Evolutionary conservation across 1,140 invertebrate species (phyloP), one percentile per base, ranked within the genome.

Genomic region (Tetragonula clypearis): DNA sequence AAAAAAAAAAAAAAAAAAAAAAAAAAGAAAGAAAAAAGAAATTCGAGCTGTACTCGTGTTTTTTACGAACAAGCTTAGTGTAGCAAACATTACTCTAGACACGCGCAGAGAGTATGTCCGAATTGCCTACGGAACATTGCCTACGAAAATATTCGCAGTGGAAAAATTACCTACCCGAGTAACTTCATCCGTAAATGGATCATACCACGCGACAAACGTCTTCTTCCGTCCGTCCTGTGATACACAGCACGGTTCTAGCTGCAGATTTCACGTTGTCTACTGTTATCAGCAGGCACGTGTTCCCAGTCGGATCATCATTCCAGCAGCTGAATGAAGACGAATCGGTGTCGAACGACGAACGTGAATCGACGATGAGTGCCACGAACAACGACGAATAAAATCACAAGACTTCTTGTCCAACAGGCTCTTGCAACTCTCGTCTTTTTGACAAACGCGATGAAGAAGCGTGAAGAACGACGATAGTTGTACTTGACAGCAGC

Each of bases 281-380:
- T 41, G 56, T 6, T 14, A 41, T 73, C n/a, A 71, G 19, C 35
- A 73, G 26, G 30, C 73, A 77, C 75, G 76, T 79, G 77, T 79
- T n/a, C 26, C 68, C 49, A 30, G 19, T 14, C 9, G 26, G 5
- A 17, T 26, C 82, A 71, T 84, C 56, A 26, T 72, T 15, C 26
- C 26, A 21, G n/a, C 2, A 9, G 17, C 9, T 17, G 66, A 30
- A 56, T 17, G 65, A 14, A 26, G 58, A 12, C 2, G 49, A 30
- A 23, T 23, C n/a, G 6, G 15, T 17, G n/a, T n/a, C n/a, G n/a
- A n/a, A n/a, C 19, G 53, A n/a, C 66, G 19, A 26, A 23, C 4
- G 49, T n/a, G 15, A 41, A 21, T 49, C 17, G n/a, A 14, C 9
- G 4, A 26, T 1, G 41, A 21, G 11, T n/a, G 23, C 11, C 21